Evolutionary conservation across 1,140 invertebrate genomes (phyloP).

Genomic region (Ericerus pela): DNA sequence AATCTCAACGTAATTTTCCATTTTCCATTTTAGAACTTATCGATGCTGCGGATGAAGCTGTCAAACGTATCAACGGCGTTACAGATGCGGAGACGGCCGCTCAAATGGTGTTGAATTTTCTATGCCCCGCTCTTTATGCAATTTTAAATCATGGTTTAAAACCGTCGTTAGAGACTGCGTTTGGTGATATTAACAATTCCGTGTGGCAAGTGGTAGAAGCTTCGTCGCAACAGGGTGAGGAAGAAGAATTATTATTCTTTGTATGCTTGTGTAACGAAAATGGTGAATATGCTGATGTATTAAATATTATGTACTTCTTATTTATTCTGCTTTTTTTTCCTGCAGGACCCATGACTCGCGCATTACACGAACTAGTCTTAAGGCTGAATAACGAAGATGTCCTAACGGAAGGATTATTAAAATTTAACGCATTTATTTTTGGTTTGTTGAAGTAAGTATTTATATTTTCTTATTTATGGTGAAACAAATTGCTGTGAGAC

Average conservation of each 20-base stretch:
- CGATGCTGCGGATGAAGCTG: constrained; percentile 45
- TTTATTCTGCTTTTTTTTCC: constrained; percentile 16
- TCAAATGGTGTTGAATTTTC: constrained; percentile 49
- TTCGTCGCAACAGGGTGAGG: constrained; percentile 64
- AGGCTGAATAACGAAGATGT: constrained; percentile 69
- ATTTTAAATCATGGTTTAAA: constrained; percentile 70
- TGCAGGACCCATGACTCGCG: constrained; percentile 61
- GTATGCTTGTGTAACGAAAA: not conserved
- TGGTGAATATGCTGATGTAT: not conserved
- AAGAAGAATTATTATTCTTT: not conserved
- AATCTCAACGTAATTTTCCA: constrained; percentile 17
- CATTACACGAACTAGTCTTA: constrained; percentile 70
- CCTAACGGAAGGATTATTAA: constrained; percentile 66
- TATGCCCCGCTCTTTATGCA: constrained; percentile 71
- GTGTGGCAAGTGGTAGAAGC: constrained; percentile 79
- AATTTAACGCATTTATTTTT: constrained; percentile 80
- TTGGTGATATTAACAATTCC: constrained; percentile 71
- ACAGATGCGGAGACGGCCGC: constrained; percentile 36
- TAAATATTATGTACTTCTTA: not conserved
- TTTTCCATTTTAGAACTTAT: constrained; percentile 46
- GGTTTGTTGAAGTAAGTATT: constrained; percentile 70
- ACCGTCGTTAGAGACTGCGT: constrained; percentile 62
- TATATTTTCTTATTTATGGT: too few species aligned
- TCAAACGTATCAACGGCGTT: constrained; percentile 41
- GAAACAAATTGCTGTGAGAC: not conserved